These are phyloP conservation scores for Acromyrmex charruanus DNA, from an alignment of 1,140 invertebrate species.

Conservation along the genomic window DNA sequence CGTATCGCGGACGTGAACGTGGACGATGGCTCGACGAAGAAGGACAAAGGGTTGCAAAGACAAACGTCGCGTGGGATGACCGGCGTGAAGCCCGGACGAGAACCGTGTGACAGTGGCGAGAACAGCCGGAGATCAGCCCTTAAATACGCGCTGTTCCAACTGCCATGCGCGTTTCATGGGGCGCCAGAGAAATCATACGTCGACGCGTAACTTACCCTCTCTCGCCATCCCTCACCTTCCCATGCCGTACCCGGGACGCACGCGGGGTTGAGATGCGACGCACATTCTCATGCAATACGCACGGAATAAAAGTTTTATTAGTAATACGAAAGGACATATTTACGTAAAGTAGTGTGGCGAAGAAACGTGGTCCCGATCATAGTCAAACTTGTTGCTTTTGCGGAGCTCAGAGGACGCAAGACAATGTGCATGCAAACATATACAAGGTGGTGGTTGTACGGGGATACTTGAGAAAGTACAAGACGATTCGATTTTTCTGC, in stretches of 20 bases:
- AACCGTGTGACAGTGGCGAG: constrained; percentile 76
- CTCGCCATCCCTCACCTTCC: background rate
- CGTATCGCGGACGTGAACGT: background rate
- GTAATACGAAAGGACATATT: background rate
- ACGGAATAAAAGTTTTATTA: constrained; percentile 65
- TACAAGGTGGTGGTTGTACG: background rate
- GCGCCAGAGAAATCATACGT: constrained; percentile 71
- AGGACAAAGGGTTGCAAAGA: background rate
- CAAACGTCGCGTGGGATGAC: background rate
- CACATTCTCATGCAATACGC: constrained; percentile 59
- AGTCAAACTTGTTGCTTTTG: constrained; percentile 49
- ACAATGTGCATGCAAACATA: constrained; percentile 16
- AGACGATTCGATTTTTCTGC: background rate
- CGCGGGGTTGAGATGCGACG: constrained; percentile 16
- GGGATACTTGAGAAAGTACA: background rate
- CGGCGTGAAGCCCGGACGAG: constrained; percentile 61
- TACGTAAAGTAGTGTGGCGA: background rate
- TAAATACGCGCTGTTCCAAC: constrained; percentile 79
- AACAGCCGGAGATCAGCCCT: constrained; percentile 77
- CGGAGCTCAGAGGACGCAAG: background rate
- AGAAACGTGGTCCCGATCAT: background rate
- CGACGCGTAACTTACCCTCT: constrained; percentile 68
- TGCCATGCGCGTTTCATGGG: constrained; percentile 79
- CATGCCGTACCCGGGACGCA: background rate
- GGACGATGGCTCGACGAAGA: background rate